Percentiles rank a stretch among this genome's conserved stretches.
Conservation (phyloP, 2,888 invertebrate species). For the Sinodicranocentrus sp. region DNA sequence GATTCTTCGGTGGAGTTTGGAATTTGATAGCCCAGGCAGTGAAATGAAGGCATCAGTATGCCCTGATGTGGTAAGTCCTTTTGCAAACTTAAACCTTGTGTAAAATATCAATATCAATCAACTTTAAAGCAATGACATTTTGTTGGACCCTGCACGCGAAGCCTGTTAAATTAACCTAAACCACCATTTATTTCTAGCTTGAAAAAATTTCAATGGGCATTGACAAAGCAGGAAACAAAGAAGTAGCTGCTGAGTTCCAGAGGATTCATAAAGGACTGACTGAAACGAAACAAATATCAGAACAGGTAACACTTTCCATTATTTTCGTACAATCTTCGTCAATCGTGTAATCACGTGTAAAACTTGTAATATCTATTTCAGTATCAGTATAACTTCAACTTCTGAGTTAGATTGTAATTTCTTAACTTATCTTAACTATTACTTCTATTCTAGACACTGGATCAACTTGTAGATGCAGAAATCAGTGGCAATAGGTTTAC, state of each 20-base stretch:
- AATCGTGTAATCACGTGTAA: too few relatives aligned
- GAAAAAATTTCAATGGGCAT: slow-evolving; percentile 80
- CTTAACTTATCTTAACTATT: background rate
- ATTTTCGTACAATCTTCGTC: too few relatives aligned
- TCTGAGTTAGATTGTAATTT: background rate
- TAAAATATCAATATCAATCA: too few relatives aligned
- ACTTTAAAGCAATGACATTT: background rate
- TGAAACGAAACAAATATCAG: slow-evolving; percentile 81
- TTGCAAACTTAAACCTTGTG: too few relatives aligned
- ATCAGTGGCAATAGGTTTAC: slow-evolving; percentile 47
- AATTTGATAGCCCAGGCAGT: slow-evolving; percentile 81
- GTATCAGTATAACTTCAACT: background rate
- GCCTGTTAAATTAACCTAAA: background rate
- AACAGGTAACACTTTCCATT: slow-evolving; percentile 78
- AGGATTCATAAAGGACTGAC: slow-evolving; percentile 81
- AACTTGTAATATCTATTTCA: too few relatives aligned
- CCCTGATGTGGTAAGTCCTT: slow-evolving; percentile 82
- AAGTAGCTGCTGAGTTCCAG: slow-evolving; percentile 81
- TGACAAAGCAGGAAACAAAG: slow-evolving; percentile 80
- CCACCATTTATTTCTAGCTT: slow-evolving; percentile 79
- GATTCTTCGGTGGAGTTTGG: slow-evolving; percentile 81
- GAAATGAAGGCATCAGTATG: slow-evolving; percentile 82
- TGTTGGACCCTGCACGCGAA: background rate
- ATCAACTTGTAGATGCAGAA: slow-evolving; percentile 76
- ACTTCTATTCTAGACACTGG: slow-evolving; percentile 78